Evolutionary conservation across 2,888 invertebrate genomes (phyloP).

Genomic region (Drosophila diplacantha): DNA sequence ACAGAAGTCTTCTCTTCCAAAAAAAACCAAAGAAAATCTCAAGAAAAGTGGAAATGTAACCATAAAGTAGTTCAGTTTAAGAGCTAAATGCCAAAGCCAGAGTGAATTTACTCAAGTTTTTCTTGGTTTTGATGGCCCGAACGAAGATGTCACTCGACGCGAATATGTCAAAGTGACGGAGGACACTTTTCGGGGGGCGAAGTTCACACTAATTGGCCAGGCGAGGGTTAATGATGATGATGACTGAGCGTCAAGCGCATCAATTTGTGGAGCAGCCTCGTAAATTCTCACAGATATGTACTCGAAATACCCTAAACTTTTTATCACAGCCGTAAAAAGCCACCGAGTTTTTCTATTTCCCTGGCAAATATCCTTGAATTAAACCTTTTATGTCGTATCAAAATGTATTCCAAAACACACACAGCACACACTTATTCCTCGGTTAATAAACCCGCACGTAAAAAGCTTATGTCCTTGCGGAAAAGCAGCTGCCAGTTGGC

Average conservation of each 20-base stretch:
- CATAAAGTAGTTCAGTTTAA: constrained; percentile 62
- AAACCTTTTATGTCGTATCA: constrained; percentile 57
- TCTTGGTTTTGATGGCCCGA: constrained; percentile 31
- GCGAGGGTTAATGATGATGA: constrained; percentile 45
- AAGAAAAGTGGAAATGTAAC: constrained; percentile 30
- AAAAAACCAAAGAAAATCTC: not conserved
- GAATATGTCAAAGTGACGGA: constrained; percentile 28
- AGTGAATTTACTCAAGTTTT: constrained; percentile 46
- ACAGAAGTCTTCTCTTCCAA: not conserved
- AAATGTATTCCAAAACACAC: constrained; percentile 41
- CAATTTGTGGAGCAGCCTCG: constrained; percentile 34
- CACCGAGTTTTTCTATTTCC: constrained; percentile 1
- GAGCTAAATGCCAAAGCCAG: constrained; percentile 39
- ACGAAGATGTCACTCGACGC: constrained; percentile 10
- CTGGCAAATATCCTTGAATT: constrained; percentile 38
- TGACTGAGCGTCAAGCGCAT: constrained; percentile 24
- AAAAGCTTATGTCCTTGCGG: constrained; percentile 63
- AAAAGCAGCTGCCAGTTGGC: constrained; percentile 41
- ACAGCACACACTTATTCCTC: not conserved
- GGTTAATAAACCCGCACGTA: constrained; percentile 45
- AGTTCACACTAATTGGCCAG: constrained; percentile 53
- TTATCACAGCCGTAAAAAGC: constrained; percentile 30
- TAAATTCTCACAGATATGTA: constrained; percentile 10
- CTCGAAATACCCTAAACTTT: constrained; percentile 26
- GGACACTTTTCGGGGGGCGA: constrained; percentile 20